These are phyloP conservation scores for Melanerpes formicivorus DNA, from an alignment of 2,113 vertebrate species.

Conservation along the genomic window DNA sequence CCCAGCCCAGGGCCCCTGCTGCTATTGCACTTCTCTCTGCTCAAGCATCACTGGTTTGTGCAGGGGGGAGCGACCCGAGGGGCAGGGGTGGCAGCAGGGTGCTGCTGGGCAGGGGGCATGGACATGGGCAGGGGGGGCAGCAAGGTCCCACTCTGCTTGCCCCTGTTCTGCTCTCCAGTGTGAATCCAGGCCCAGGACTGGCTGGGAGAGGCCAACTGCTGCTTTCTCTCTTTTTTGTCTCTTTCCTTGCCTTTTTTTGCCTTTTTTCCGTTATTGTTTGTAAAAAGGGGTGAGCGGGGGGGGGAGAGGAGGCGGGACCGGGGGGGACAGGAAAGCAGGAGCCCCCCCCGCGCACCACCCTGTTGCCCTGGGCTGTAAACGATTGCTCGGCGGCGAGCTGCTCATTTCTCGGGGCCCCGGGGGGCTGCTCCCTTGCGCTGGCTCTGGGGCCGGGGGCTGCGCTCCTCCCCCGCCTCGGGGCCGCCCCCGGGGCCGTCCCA, in stretches of 20 bases:
- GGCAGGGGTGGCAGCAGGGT: neutral
- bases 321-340: slow-evolving; percentile 7
- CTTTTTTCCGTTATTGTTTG: neutral
- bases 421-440: slow-evolving; percentile 69
- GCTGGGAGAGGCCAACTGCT: slow-evolving; percentile 62
- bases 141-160: slow-evolving; percentile 1
- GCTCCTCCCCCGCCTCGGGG: slow-evolving; percentile 69
- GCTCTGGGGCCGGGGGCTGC: slow-evolving; percentile 17
- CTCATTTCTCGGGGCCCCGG: slow-evolving; percentile 76
- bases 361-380: slow-evolving; percentile 70
- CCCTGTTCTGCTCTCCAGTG: slow-evolving; percentile 55
- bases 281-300: neutral
- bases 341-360: neutral
- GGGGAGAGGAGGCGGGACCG: neutral
- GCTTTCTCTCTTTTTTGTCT: neutral
- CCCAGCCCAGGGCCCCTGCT: neutral
- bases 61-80: neutral
- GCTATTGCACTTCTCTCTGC: slow-evolving; percentile 71
- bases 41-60: slow-evolving; percentile 10
- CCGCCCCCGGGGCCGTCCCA: slow-evolving; percentile 59
- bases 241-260: neutral
- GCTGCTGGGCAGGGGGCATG: neutral
- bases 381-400: slow-evolving; percentile 50
- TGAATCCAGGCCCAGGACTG: slow-evolving; percentile 60
- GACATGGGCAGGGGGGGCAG: neutral